Conservation (phyloP, 2,797 vertebrate genomes). For the Rhadinocentrus ornatus region DNA sequence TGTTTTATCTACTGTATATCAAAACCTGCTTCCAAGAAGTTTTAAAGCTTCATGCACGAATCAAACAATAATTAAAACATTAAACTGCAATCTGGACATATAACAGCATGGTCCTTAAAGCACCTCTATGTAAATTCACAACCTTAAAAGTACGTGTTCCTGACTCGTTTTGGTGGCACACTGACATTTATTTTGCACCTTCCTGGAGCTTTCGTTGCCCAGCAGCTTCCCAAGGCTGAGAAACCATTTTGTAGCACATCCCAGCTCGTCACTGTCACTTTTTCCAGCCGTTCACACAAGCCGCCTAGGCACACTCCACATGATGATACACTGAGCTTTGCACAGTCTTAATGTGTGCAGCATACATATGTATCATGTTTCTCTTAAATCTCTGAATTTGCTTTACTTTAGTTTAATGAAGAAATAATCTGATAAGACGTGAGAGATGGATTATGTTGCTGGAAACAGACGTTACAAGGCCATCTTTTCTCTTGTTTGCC, state of each 20-base stretch:
- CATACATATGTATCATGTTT: no score
- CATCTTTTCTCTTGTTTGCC: slow-evolving; percentile 29
- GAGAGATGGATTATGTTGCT: slow-evolving; percentile 11
- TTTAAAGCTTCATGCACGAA: neutral
- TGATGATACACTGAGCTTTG: neutral
- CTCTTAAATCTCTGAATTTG: no score
- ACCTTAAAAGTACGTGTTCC: neutral
- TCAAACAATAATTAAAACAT: no score
- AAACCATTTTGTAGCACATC: neutral
- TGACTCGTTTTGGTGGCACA: no score
- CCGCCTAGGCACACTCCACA: neutral
- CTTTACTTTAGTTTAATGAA: neutral
- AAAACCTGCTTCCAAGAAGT: neutral
- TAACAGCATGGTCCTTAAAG: neutral
- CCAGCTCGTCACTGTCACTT: no score
- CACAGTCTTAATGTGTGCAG: neutral
- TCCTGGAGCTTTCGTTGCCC: neutral
- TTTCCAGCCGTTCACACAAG: neutral
- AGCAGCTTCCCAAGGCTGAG: neutral
- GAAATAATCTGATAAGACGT: neutral
- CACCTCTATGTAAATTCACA: no score
- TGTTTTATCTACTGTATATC: neutral
- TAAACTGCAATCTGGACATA: neutral
- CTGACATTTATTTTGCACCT: no score
- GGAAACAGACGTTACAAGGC: slow-evolving; percentile 11